These are phyloP conservation scores for Zygothrica quintamaculata DNA, from an alignment of 2,888 invertebrate species.

Conservation along the genomic window DNA sequence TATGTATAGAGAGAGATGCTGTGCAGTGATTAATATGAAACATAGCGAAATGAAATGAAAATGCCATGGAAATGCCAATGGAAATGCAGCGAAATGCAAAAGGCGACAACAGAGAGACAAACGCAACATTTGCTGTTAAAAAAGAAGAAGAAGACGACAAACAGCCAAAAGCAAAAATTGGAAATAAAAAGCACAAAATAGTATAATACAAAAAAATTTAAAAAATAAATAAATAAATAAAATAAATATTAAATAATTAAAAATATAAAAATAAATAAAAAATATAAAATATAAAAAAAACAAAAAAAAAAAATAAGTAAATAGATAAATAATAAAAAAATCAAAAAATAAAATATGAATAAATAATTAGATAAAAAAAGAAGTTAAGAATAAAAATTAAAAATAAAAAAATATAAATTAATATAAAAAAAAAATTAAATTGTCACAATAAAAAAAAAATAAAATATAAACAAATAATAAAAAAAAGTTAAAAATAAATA, in stretches of 20 bases:
- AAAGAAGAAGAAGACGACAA: constrained; percentile 10
- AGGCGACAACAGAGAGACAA: constrained; percentile 5
- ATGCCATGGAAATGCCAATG: too few species aligned
- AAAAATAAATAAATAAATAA: neutral
- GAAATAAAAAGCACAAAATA: neutral
- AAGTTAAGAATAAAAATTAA: neutral
- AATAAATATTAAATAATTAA: neutral
- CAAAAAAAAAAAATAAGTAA: too few species aligned
- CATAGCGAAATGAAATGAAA: constrained; percentile 18
- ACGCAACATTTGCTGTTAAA: constrained; percentile 1
- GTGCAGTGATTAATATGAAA: constrained; percentile 22
- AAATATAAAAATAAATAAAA: constrained; percentile 4
- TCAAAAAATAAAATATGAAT: too few species aligned
- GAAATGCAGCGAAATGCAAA: constrained; percentile 14
- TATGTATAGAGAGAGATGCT: constrained; percentile 9
- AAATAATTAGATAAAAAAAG: too few species aligned
- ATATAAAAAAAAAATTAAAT: too few species aligned
- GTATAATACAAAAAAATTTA: too few species aligned
- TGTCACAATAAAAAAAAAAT: neutral
- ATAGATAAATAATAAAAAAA: too few species aligned
- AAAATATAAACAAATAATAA: too few species aligned
- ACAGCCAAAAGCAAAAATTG: neutral
- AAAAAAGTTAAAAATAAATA: constrained; percentile 8
- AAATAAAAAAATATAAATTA: too few species aligned
- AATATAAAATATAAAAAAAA: neutral